A percentile compares a stretch with the other conserved stretches of the same genome.
Evolutionary conservation across 2,797 vertebrate species (phyloP).

Genomic region (Sebastes umbrosus): DNA sequence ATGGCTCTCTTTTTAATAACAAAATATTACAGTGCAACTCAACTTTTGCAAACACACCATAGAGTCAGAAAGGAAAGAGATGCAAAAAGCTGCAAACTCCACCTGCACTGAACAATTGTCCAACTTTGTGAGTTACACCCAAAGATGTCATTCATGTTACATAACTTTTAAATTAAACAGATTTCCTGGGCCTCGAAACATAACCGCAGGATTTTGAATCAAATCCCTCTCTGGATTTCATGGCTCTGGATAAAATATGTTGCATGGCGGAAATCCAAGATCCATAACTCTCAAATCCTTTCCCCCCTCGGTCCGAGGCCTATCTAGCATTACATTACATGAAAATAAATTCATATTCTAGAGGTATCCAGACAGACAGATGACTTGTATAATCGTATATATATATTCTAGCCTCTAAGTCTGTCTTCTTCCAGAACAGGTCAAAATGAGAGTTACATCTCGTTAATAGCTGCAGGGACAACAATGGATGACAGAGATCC

Average conservation of each 20-base stretch:
- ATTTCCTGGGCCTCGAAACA: neutral
- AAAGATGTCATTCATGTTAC: neutral
- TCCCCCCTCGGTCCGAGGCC: no score
- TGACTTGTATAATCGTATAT: neutral
- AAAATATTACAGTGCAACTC: neutral
- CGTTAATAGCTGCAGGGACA: slow-evolving; percentile 12
- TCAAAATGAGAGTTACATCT: slow-evolving; percentile 7
- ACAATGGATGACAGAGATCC: neutral
- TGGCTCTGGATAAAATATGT: neutral
- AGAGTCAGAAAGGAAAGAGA: neutral
- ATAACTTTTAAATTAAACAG: neutral
- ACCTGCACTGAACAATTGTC: neutral
- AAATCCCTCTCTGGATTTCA: neutral
- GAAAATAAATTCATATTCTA: neutral
- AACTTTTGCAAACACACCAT: neutral
- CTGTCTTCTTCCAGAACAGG: neutral
- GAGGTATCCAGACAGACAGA: neutral
- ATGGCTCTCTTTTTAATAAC: neutral
- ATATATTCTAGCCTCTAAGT: neutral
- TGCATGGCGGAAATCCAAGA: neutral
- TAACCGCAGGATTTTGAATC: neutral
- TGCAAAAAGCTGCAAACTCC: slow-evolving; percentile 6
- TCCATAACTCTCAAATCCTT: neutral
- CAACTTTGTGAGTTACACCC: neutral
- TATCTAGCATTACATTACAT: neutral